Percentiles rank a stretch among this genome's conserved stretches.
phyloP scores from a whole-genome alignment of 2,888 invertebrate species.

The Slavum lentiscoides region DNA sequence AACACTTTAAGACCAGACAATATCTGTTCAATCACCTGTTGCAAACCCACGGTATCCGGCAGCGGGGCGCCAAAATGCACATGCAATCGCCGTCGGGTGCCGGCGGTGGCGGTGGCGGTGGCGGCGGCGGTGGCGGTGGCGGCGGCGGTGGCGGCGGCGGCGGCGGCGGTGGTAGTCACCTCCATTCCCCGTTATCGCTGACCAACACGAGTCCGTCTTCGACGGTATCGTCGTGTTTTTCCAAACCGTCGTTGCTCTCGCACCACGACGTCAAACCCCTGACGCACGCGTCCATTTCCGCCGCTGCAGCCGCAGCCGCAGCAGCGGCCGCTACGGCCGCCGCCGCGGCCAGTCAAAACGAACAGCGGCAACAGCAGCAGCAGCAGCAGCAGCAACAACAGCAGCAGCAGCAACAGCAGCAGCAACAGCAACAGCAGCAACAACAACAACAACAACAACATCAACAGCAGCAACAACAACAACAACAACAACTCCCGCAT shows the following conservation, averaged over 20 bases:
- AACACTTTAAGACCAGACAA: slow-evolving; percentile 76
- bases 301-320: slow-evolving; percentile 24
- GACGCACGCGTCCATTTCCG: slow-evolving; percentile 9
- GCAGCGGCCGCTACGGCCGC: slow-evolving; percentile 15
- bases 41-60: slow-evolving; percentile 75
- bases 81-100: slow-evolving; percentile 52
- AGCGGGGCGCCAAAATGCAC: slow-evolving; percentile 61
- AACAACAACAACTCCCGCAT: background rate
- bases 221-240: slow-evolving; percentile 40
- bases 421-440: slow-evolving; percentile 17
- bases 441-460: slow-evolving; percentile 4
- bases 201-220: slow-evolving; percentile 55
- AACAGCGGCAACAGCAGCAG: slow-evolving; percentile 31
- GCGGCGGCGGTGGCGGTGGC: slow-evolving; percentile 46
- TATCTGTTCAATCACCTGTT: slow-evolving; percentile 77
- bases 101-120: slow-evolving; percentile 27
- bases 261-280: slow-evolving; percentile 19
- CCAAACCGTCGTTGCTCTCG: slow-evolving; percentile 47
- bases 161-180: slow-evolving; percentile 46
- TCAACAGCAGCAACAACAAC: slow-evolving; percentile 36
- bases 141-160: background rate
- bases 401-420: slow-evolving; percentile 28
- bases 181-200: slow-evolving; percentile 5
- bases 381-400: slow-evolving; percentile 21
- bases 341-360: slow-evolving; percentile 9